A percentile compares a stretch with the other conserved stretches of the same genome.
Evolutionary conservation across 2,797 vertebrate species (phyloP).

Genomic region (Ctenosaura bakeri): DNA sequence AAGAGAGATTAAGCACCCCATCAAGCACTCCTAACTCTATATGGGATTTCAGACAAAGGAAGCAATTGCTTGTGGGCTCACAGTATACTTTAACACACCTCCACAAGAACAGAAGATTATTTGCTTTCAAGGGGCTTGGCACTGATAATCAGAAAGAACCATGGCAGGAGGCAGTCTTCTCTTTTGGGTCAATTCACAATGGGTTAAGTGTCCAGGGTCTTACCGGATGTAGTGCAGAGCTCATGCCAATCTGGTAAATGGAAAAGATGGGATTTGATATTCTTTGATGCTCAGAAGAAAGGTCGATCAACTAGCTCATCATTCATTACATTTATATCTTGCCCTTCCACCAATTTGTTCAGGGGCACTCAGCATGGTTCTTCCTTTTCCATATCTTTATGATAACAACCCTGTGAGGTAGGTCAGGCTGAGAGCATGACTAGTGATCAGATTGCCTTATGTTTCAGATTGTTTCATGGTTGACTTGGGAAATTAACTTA

Average conservation of each 20-base stretch:
- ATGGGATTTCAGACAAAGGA: not conserved
- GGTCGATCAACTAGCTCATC: not conserved
- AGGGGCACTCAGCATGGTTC: too few species aligned
- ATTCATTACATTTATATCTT: too few species aligned
- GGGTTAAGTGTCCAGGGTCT: not conserved
- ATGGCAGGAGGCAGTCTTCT: not conserved
- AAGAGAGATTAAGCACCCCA: not conserved
- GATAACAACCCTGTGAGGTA: too few species aligned
- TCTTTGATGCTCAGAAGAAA: not conserved
- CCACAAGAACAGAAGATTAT: not conserved
- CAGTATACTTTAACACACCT: not conserved
- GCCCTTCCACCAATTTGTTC: too few species aligned
- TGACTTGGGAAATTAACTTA: not conserved
- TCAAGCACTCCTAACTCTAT: not conserved
- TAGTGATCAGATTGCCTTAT: not conserved
- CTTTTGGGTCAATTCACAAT: not conserved
- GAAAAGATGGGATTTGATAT: too few species aligned
- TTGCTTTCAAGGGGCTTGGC: not conserved
- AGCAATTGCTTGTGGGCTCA: not conserved
- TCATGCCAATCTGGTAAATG: too few species aligned
- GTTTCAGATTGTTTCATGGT: not conserved
- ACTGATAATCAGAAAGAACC: not conserved
- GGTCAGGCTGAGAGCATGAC: too few species aligned
- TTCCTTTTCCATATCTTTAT: too few species aligned
- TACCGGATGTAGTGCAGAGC: too few species aligned